Evolutionary conservation across 2,888 invertebrate genomes (phyloP).

Genomic region (Hirtodrosophila histrioides): DNA sequence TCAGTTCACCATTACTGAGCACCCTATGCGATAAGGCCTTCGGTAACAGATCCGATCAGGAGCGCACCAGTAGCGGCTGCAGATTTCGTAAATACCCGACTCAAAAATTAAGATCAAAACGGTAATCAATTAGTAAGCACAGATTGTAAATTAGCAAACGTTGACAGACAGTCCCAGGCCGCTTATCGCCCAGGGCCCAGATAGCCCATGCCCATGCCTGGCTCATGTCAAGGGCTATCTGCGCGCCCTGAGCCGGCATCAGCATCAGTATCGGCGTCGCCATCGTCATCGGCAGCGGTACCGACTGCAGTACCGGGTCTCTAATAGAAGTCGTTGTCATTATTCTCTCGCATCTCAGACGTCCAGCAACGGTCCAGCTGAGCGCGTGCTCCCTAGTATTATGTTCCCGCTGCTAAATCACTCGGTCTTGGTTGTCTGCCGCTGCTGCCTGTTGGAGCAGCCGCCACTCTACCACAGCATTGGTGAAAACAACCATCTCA

Average conservation of each 20-base stretch:
- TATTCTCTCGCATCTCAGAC: slow-evolving; percentile 52
- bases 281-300: slow-evolving; percentile 16
- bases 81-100: not conserved
- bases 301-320: slow-evolving; percentile 17
- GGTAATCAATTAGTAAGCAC: slow-evolving; percentile 67
- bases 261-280: slow-evolving; percentile 3
- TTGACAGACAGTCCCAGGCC: slow-evolving; percentile 34
- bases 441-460: slow-evolving; percentile 76
- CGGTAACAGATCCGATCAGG: not conserved
- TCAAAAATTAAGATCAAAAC: slow-evolving; percentile 2
- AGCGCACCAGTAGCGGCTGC: not conserved
- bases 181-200: slow-evolving; percentile 42
- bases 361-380: slow-evolving; percentile 56
- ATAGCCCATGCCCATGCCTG: not conserved
- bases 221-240: slow-evolving; percentile 73
- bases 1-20: too few relatives aligned
- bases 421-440: slow-evolving; percentile 59
- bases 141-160: slow-evolving; percentile 65
- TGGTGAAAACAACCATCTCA: slow-evolving; percentile 50
- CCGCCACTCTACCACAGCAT: slow-evolving; percentile 64
- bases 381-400: slow-evolving; percentile 51
- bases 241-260: slow-evolving; percentile 49
- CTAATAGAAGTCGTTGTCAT: slow-evolving; percentile 29
- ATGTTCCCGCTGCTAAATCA: slow-evolving; percentile 67
- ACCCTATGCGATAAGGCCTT: slow-evolving; percentile 10